Conservation (phyloP, 2,888 invertebrate genomes). For the Epinotia bilunana region DNA sequence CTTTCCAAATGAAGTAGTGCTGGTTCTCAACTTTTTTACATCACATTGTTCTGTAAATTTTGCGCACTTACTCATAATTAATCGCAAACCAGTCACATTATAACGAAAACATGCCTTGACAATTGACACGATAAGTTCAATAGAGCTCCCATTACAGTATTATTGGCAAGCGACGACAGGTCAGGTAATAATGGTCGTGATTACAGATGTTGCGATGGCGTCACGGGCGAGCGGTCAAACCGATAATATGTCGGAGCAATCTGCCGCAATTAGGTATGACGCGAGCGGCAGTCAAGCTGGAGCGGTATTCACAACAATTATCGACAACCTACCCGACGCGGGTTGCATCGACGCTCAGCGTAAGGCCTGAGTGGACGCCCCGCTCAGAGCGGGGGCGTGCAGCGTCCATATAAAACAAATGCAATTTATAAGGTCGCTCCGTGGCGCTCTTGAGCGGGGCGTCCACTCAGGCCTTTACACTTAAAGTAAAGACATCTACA, state of each 20-base stretch:
- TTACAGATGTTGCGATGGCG: slow-evolving; percentile 49
- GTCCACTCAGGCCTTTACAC: too few species aligned
- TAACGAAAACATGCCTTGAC: slow-evolving; percentile 11
- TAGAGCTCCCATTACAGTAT: background rate
- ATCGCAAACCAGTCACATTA: slow-evolving; percentile 25
- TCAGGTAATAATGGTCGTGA: slow-evolving; percentile 17
- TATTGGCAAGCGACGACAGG: background rate
- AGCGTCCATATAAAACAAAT: too few species aligned
- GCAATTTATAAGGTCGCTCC: too few species aligned
- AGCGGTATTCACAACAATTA: background rate
- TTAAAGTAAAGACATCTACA: too few species aligned
- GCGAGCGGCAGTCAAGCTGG: slow-evolving; percentile 53
- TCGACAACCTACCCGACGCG: background rate
- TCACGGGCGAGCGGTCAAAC: slow-evolving; percentile 62
- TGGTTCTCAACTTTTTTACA: background rate
- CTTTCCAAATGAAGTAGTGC: background rate
- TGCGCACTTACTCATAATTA: slow-evolving; percentile 6
- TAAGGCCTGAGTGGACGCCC: too few species aligned
- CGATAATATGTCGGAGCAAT: slow-evolving; percentile 64
- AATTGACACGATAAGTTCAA: background rate
- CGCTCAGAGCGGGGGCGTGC: too few species aligned
- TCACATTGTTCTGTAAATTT: background rate
- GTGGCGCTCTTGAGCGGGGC: too few species aligned
- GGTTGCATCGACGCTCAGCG: too few species aligned
- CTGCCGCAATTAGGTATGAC: slow-evolving; percentile 73